phyloP scores from a whole-genome alignment of 2,113 vertebrate genomes.

The Stegostoma tigrinum region DNA sequence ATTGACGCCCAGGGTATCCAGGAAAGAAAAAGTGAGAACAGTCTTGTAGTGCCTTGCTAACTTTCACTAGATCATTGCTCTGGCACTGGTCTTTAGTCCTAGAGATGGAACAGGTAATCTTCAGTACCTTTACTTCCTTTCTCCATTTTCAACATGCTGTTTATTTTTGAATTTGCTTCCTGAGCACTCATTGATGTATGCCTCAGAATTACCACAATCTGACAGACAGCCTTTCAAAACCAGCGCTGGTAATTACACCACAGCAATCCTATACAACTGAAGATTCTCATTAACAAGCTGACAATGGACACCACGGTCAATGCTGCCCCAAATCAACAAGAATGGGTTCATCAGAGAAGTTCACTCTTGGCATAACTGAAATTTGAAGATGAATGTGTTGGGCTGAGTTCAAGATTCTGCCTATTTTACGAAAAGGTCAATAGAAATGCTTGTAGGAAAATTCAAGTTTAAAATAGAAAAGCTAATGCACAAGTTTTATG shows the following conservation, averaged over 20 bases:
- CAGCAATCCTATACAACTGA: neutral
- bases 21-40: neutral
- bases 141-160: neutral
- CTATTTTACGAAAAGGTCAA: neutral
- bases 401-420: neutral
- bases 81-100: neutral
- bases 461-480: neutral
- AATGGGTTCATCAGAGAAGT: neutral
- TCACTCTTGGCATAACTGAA: neutral
- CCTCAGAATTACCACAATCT: neutral
- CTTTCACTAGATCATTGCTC: neutral
- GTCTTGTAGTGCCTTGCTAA: neutral
- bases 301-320: neutral
- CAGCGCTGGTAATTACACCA: neutral
- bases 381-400: neutral
- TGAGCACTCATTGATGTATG: neutral
- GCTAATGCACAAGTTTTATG: neutral
- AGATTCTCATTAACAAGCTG: neutral
- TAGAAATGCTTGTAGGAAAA: neutral
- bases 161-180: neutral
- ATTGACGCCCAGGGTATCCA: neutral
- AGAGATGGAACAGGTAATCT: neutral
- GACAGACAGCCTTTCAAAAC: neutral
- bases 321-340: neutral
- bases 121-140: neutral